Percentiles rank a stretch among this genome's conserved stretches.
Evolutionary conservation across 2,888 invertebrate genomes (phyloP).

Genomic region (Tridacna crocea): DNA sequence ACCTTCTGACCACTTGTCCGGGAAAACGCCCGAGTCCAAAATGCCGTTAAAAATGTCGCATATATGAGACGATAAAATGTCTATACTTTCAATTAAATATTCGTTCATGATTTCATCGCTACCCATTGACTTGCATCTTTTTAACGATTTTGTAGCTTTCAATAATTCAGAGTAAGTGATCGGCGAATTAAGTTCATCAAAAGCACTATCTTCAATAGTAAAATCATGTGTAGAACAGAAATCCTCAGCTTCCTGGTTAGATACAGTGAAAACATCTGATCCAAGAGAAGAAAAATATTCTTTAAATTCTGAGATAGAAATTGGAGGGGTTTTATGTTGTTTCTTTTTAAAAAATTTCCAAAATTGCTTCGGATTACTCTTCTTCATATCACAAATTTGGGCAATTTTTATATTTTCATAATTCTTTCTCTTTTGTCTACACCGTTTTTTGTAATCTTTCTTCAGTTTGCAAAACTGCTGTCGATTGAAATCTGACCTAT

Average conservation of each 20-base stretch:
- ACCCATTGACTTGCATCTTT: constrained; percentile 9
- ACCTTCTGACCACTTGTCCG: constrained; percentile 36
- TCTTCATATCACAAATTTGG: constrained; percentile 13
- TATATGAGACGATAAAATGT: constrained; percentile 21
- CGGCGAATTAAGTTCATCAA: constrained; percentile 19
- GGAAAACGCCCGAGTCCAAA: constrained; percentile 27
- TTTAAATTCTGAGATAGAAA: neutral
- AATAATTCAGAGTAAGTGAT: constrained; percentile 6
- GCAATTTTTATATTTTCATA: constrained; percentile 6
- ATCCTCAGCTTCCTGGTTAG: constrained; percentile 9
- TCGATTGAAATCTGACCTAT: neutral
- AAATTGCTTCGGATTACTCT: constrained; percentile 11
- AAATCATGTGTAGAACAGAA: constrained; percentile 16
- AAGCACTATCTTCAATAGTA: neutral
- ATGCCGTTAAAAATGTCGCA: constrained; percentile 28
- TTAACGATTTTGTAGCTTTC: neutral
- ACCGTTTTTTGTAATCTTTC: constrained; percentile 13
- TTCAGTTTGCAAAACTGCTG: constrained; percentile 4
- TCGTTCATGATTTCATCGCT: constrained; percentile 20
- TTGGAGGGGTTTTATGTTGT: neutral
- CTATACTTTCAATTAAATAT: constrained; percentile 26
- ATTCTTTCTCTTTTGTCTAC: constrained; percentile 6
- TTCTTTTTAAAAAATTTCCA: constrained; percentile 24
- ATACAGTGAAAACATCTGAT: neutral
- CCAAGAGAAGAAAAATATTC: constrained; percentile 10